Conservation (phyloP, 2,797 vertebrate species). For the Notamacropus eugenii region DNA sequence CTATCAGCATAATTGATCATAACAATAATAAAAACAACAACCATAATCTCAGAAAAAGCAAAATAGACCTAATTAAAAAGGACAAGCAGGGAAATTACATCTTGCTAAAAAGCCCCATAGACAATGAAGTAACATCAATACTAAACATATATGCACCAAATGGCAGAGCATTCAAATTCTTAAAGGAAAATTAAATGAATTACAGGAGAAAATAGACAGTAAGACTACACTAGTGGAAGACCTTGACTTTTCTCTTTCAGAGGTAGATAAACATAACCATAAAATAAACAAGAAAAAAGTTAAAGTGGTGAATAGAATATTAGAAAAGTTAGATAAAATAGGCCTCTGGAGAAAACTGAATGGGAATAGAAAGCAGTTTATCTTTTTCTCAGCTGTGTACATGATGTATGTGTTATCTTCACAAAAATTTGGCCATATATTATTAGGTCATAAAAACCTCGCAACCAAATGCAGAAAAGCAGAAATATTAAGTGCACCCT, state of each 20-base stretch:
- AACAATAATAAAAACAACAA: not conserved
- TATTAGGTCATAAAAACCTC: no score
- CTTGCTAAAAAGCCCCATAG: not conserved
- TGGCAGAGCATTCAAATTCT: not conserved
- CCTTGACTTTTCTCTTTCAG: not conserved
- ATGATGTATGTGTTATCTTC: no score
- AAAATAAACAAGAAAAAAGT: not conserved
- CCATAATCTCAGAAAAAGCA: not conserved
- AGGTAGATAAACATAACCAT: not conserved
- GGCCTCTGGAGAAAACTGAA: not conserved
- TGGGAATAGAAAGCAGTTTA: not conserved
- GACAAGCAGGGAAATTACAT: not conserved
- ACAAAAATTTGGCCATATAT: no score
- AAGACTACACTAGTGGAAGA: not conserved
- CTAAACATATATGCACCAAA: not conserved
- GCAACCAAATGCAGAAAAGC: not conserved
- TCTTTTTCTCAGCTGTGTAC: no score
- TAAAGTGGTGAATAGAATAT: not conserved
- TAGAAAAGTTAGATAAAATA: not conserved
- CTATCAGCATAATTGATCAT: not conserved
- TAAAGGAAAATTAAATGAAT: not conserved
- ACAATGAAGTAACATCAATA: not conserved
- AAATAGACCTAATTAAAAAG: not conserved
- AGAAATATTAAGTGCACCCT: no score
- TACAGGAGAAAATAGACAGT: not conserved